phyloP scores from a whole-genome alignment of 2,888 invertebrate species.

The Aquatica leii region DNA sequence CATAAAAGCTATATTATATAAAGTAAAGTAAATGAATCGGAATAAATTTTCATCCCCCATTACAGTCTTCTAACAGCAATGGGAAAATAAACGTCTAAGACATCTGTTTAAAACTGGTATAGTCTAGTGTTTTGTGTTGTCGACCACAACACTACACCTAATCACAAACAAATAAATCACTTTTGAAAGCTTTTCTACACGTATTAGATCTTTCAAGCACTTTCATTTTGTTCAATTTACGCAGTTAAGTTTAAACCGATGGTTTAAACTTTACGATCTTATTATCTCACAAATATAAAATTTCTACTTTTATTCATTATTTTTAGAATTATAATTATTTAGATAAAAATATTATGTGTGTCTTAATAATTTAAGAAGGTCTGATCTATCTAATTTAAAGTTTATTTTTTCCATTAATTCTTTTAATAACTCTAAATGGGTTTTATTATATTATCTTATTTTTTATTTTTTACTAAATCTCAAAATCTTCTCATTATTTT shows the following conservation, averaged over 20 bases:
- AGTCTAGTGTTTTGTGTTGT: constrained; percentile 41
- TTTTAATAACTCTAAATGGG: no score
- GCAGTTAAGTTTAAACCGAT: constrained; percentile 21
- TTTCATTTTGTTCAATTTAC: constrained; percentile 17
- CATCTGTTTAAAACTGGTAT: constrained; percentile 56
- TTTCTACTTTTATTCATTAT: background rate
- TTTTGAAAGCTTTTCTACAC: constrained; percentile 50
- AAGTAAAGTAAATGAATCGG: constrained; percentile 9
- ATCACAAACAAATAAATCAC: constrained; percentile 59
- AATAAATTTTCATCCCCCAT: constrained; percentile 21
- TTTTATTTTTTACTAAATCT: no score
- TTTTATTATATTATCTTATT: no score
- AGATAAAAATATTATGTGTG: no score
- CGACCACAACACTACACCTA: constrained; percentile 52
- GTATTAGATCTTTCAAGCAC: constrained; percentile 20
- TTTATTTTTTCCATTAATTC: no score
- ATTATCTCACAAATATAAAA: background rate
- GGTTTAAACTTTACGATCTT: constrained; percentile 4
- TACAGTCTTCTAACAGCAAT: constrained; percentile 45
- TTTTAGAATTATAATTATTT: no score
- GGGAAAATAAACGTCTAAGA: constrained; percentile 55
- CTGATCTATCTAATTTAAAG: no score
- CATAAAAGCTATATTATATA: constrained; percentile 2
- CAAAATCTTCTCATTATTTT: no score
- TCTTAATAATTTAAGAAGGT: no score